Conservation (phyloP, 2,797 vertebrate species). For the Clamator glandarius region DNA sequence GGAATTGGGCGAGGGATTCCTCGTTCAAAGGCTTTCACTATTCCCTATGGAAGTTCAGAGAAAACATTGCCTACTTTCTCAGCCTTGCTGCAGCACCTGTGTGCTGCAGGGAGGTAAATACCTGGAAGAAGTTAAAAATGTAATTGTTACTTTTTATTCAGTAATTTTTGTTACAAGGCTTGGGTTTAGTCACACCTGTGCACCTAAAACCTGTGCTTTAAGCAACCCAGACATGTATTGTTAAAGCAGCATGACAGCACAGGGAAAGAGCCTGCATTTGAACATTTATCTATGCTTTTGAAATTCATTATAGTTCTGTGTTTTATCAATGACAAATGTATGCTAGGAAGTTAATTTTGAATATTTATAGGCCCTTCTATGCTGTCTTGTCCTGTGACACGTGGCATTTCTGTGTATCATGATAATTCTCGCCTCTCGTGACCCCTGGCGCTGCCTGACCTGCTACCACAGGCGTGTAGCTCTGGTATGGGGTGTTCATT, state of each 20-base stretch:
- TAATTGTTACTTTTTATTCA: background rate
- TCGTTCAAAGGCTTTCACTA: background rate
- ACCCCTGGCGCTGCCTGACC: accelerated
- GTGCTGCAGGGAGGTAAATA: background rate
- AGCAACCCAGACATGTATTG: background rate
- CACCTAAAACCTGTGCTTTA: background rate
- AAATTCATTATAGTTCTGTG: background rate
- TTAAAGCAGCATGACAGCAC: background rate
- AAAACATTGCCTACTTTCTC: accelerated
- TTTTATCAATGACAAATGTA: background rate
- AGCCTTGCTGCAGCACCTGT: background rate
- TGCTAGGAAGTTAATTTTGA: background rate
- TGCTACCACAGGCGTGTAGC: accelerated
- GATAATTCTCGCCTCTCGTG: background rate
- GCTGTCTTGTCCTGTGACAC: background rate
- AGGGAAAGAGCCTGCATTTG: background rate
- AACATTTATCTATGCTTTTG: background rate
- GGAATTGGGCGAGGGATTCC: background rate
- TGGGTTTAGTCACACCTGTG: background rate
- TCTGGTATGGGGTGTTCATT: background rate
- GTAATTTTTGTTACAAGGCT: background rate
- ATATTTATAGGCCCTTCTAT: background rate
- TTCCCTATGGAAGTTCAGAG: background rate
- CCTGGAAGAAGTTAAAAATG: background rate
- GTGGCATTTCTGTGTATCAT: background rate